phyloP scores from a whole-genome alignment of 2,888 invertebrate species.

The Drosophila sordidapex region DNA sequence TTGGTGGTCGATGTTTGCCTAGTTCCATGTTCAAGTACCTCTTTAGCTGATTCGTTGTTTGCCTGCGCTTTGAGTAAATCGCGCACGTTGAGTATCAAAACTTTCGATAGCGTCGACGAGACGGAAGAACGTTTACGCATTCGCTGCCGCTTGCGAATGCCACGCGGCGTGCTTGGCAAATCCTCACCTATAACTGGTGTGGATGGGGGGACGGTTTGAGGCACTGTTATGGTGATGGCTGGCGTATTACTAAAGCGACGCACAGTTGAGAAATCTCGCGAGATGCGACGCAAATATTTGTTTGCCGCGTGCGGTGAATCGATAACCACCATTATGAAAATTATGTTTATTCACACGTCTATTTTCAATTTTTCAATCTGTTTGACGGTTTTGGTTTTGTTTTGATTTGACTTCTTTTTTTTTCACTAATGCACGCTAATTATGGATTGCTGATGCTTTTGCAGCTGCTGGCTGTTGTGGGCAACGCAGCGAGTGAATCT shows the following conservation, averaged over 20 bases:
- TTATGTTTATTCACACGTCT: background rate
- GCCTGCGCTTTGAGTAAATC: conserved; percentile 82
- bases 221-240: conserved; percentile 29
- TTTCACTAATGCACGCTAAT: conserved; percentile 53
- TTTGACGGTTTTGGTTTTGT: background rate
- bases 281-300: conserved; percentile 78
- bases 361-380: background rate
- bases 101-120: conserved; percentile 83
- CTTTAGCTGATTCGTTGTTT: conserved; percentile 55
- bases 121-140: conserved; percentile 83
- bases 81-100: conserved; percentile 83
- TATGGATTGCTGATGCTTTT: conserved; percentile 25
- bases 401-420: background rate
- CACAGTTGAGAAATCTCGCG: conserved; percentile 80
- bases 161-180: conserved; percentile 59
- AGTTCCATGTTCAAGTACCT: conserved; percentile 59
- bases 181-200: conserved; percentile 17
- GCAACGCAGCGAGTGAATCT: conserved; percentile 46
- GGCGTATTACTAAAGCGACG: conserved; percentile 78
- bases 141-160: conserved; percentile 71
- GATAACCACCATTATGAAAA: conserved; percentile 59
- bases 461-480: conserved; percentile 11
- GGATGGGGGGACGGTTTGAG: conserved; percentile 13
- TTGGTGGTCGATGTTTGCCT: background rate
- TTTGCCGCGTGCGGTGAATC: conserved; percentile 69